Conservation (phyloP, 2,888 invertebrate genomes). For the Conchocele bisecta region DNA sequence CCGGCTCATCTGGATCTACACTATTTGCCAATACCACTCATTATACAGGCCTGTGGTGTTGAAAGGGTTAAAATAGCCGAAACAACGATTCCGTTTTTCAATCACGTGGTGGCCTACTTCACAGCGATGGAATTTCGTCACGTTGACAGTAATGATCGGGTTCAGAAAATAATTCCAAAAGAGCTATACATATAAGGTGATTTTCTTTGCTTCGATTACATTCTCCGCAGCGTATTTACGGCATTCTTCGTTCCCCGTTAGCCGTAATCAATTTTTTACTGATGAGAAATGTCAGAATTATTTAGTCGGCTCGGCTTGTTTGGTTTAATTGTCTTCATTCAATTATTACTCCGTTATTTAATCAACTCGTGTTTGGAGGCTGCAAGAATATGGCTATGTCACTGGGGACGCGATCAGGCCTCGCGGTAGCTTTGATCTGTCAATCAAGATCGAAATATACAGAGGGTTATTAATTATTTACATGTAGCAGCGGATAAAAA, state of each 20-base stretch:
- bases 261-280: constrained; percentile 22
- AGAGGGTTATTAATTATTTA: constrained; percentile 63
- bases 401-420: constrained; percentile 40
- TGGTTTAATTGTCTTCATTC: constrained; percentile 39
- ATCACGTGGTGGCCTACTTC: too few relatives aligned
- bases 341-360: constrained; percentile 33
- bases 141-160: too few relatives aligned
- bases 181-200: too few relatives aligned
- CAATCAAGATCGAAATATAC: constrained; percentile 58
- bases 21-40: too few relatives aligned
- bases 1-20: too few relatives aligned
- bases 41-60: too few relatives aligned
- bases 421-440: constrained; percentile 64
- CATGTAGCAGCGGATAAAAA: too few relatives aligned
- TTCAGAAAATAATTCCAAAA: too few relatives aligned
- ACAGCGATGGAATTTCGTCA: too few relatives aligned
- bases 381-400: constrained; percentile 19
- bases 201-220: constrained; percentile 19
- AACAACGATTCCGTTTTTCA: too few relatives aligned
- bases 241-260: constrained; percentile 21
- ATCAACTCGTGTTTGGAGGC: constrained; percentile 14
- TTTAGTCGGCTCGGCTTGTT: constrained; percentile 33
- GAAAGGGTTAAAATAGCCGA: too few relatives aligned
- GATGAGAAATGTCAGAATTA: constrained; percentile 47
- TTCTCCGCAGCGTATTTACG: constrained; percentile 16